A percentile compares a stretch with the other conserved stretches of the same genome.
phyloP scores from a whole-genome alignment of 1,140 invertebrate species.

The Neodiprion fabricii region DNA sequence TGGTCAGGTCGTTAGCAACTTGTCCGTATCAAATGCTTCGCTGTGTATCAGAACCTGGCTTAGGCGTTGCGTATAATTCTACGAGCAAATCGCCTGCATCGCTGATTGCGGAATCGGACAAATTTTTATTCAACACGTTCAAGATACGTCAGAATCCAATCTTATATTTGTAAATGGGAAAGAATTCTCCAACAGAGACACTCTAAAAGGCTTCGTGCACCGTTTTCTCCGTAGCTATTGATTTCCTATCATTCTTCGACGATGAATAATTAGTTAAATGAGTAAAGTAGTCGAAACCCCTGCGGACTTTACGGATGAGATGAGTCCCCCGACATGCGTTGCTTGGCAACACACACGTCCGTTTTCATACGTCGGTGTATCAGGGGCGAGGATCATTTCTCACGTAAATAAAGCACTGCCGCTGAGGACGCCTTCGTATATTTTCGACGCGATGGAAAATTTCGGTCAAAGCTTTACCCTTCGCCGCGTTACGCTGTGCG shows the following conservation, averaged over 20 bases:
- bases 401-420: constrained; percentile 39
- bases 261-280: constrained; percentile 41
- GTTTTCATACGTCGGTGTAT: constrained; percentile 51
- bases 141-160: no score
- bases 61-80: background rate
- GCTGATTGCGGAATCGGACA: no score
- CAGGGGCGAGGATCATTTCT: constrained; percentile 54
- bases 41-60: constrained; percentile 57
- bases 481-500: background rate
- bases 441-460: background rate
- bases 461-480: background rate
- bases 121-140: no score
- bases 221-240: background rate
- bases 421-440: constrained; percentile 15
- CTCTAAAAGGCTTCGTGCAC: background rate
- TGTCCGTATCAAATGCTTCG: constrained; percentile 61
- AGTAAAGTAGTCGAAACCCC: constrained; percentile 57
- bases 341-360: constrained; percentile 55
- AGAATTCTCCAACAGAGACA: constrained; percentile 32
- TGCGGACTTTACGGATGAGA: constrained; percentile 51
- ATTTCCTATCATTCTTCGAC: background rate
- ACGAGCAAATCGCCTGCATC: background rate
- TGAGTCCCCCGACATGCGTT: constrained; percentile 48
- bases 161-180: no score
- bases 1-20: constrained; percentile 63